Evolutionary conservation across 1,140 invertebrate species (phyloP).

Genomic region (Heliconius congener): DNA sequence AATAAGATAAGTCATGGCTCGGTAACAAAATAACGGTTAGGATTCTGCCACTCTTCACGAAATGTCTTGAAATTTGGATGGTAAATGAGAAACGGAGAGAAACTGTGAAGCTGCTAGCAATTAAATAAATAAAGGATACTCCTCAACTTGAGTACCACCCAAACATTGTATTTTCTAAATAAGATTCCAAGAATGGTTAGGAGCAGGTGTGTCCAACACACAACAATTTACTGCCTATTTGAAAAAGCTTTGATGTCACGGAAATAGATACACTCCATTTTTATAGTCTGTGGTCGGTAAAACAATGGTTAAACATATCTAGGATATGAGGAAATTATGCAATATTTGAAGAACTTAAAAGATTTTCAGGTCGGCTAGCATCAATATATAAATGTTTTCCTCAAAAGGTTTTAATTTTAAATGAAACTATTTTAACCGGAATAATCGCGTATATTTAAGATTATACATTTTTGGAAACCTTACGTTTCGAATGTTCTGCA

Average conservation of each 20-base stretch:
- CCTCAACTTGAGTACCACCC: constrained; percentile 22
- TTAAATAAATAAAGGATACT: background rate
- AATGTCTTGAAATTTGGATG: too few relatives aligned
- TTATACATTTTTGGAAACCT: too few relatives aligned
- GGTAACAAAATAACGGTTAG: too few relatives aligned
- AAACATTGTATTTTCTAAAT: constrained; percentile 39
- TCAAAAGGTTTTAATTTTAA: too few relatives aligned
- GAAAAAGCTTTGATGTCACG: constrained; percentile 48
- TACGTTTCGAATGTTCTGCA: too few relatives aligned
- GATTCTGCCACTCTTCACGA: too few relatives aligned
- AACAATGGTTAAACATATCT: constrained; percentile 3
- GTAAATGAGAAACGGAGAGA: background rate
- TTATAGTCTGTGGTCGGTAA: constrained; percentile 41
- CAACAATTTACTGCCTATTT: constrained; percentile 45
- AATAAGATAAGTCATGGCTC: too few relatives aligned
- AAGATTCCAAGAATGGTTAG: constrained; percentile 43
- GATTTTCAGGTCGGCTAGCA: too few relatives aligned
- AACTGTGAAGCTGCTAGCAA: background rate
- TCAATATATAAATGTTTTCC: too few relatives aligned
- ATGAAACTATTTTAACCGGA: too few relatives aligned
- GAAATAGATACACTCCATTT: constrained; percentile 42
- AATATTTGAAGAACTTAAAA: background rate
- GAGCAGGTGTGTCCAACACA: constrained; percentile 46
- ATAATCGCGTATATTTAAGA: too few relatives aligned
- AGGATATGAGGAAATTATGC: background rate